A percentile compares a stretch with the other conserved stretches of the same genome.
These are phyloP conservation scores for Electrophaes corylata DNA, from an alignment of 2,888 invertebrate genomes.

Conservation along the genomic window DNA sequence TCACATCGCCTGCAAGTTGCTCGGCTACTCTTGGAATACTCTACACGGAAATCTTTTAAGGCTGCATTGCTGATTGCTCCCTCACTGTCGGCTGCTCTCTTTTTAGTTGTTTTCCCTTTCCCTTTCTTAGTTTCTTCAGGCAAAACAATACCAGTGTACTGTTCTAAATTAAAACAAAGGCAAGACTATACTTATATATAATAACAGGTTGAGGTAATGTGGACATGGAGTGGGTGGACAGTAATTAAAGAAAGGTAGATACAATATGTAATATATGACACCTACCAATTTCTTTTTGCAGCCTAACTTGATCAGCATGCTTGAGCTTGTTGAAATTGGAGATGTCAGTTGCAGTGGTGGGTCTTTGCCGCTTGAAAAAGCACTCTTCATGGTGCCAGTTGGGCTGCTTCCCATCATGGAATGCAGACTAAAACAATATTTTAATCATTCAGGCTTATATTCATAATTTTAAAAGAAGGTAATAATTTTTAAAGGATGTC, in stretches of 20 bases:
- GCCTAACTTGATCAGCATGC: conserved; percentile 92
- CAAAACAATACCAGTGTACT: conserved; percentile 63
- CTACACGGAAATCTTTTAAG: conserved; percentile 88
- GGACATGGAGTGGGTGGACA: too few relatives aligned
- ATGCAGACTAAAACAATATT: conserved; percentile 89
- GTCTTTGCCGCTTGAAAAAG: conserved; percentile 93
- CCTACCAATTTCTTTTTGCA: conserved; percentile 88
- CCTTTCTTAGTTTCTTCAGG: conserved; percentile 79
- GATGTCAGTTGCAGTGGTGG: conserved; percentile 90
- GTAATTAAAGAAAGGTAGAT: background rate
- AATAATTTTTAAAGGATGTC: too few relatives aligned
- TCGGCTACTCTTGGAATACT: conserved; percentile 94
- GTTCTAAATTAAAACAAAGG: conserved; percentile 39
- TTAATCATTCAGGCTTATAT: background rate
- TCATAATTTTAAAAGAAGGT: too few relatives aligned
- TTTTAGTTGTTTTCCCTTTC: conserved; percentile 66
- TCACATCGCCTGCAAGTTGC: conserved; percentile 93
- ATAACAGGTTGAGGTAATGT: background rate
- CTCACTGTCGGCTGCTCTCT: conserved; percentile 57
- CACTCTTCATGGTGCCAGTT: conserved; percentile 95
- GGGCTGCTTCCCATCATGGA: conserved; percentile 93
- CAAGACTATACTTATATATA: too few relatives aligned
- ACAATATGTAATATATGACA: background rate
- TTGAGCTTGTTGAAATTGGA: conserved; percentile 91
- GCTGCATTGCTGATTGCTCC: conserved; percentile 54